phyloP scores from a whole-genome alignment of 1,140 invertebrate species.

The Wiebesia pumilae region DNA sequence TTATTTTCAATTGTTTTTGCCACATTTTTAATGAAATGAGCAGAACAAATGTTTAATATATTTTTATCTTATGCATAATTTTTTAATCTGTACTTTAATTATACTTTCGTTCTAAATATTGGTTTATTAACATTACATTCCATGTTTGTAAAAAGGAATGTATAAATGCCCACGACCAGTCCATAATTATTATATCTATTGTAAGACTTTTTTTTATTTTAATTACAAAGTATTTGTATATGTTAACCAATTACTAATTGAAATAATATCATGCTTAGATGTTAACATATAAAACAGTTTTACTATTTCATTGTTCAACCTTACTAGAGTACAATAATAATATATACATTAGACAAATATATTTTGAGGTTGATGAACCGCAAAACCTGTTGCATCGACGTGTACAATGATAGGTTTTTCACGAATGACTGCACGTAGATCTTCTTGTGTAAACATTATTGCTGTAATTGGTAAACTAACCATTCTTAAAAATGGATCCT shows the following conservation, averaged over 20 bases:
- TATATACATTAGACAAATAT: conserved; percentile 45
- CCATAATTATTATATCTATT: background rate
- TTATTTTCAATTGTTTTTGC: too few species aligned
- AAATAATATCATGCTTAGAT: conserved; percentile 26
- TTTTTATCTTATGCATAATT: too few species aligned
- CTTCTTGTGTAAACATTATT: conserved; percentile 43
- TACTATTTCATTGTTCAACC: background rate
- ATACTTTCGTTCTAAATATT: background rate
- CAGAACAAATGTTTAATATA: too few species aligned
- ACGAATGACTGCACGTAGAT: conserved; percentile 22
- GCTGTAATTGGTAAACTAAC: conserved; percentile 40
- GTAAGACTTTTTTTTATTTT: conserved; percentile 23
- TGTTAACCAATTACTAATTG: too few species aligned
- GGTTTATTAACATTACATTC: background rate
- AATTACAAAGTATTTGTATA: conserved; percentile 23
- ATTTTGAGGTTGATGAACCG: too few species aligned
- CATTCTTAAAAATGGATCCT: conserved; percentile 35
- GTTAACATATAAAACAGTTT: conserved; percentile 27
- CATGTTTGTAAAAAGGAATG: conserved; percentile 19
- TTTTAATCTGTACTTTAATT: too few species aligned
- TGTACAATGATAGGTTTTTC: conserved; percentile 48
- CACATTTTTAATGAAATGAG: too few species aligned
- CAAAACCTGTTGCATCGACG: too few species aligned
- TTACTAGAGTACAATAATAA: conserved; percentile 51
- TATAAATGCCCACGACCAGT: conserved; percentile 48